Conservation (phyloP, 2,797 vertebrate species). For the Apogon hyalosoma region DNA sequence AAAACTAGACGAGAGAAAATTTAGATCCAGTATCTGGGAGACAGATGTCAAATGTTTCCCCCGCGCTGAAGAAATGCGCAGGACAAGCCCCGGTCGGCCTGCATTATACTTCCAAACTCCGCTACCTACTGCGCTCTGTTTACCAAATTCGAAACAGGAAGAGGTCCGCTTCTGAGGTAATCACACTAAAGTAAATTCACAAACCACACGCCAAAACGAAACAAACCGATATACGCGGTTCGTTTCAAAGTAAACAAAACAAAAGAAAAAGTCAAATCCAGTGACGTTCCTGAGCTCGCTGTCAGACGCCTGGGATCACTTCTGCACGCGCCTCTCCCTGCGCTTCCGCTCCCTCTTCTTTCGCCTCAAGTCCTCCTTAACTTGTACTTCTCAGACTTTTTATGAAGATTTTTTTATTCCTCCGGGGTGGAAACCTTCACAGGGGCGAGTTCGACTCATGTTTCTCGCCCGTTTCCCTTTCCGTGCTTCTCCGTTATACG, state of each 20-base stretch:
- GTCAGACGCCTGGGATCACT: conserved; percentile 46
- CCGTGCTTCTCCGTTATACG: conserved; percentile 76
- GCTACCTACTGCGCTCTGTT: conserved; percentile 14
- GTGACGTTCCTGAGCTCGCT: conserved; percentile 66
- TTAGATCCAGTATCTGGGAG: conserved; percentile 40
- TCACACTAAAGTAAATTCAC: conserved; percentile 18
- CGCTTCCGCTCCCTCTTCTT: conserved; percentile 24
- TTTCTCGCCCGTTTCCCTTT: conserved; percentile 73
- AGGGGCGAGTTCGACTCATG: conserved; percentile 66
- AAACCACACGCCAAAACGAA: conserved; percentile 9
- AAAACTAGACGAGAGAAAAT: background rate
- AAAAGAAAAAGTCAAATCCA: conserved; percentile 41
- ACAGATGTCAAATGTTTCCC: conserved; percentile 15
- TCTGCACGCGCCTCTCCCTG: conserved; percentile 36
- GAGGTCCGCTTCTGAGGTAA: conserved; percentile 26
- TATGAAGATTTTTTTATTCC: conserved; percentile 39
- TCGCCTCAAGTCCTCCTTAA: conserved; percentile 10
- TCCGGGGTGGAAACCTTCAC: conserved; percentile 73
- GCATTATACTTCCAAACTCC: conserved; percentile 32
- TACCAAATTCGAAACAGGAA: conserved; percentile 24
- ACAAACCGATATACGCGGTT: conserved; percentile 6
- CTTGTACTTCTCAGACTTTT: conserved; percentile 22
- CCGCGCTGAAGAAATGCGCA: conserved; percentile 1
- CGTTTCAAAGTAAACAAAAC: conserved; percentile 40
- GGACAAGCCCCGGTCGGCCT: conserved; percentile 21